phyloP scores from a whole-genome alignment of 2,113 vertebrate genomes.

The Ictalurus furcatus region DNA sequence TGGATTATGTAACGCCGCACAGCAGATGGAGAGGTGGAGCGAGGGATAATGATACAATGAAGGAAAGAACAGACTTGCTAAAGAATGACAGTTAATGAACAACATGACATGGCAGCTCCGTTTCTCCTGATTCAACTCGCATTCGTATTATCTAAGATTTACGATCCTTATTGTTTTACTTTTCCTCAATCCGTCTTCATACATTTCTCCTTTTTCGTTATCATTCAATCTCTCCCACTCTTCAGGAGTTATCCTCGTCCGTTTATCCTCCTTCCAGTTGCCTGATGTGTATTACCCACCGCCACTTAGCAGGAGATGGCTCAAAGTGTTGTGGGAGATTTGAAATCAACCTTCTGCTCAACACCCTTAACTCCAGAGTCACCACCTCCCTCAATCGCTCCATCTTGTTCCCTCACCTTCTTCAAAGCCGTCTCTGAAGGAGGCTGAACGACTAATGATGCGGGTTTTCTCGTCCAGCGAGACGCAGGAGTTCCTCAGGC shows the following conservation, averaged over 20 bases:
- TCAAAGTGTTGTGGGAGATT: background rate
- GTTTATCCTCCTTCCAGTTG: background rate
- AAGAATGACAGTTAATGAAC: background rate
- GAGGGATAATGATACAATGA: slow-evolving; percentile 12
- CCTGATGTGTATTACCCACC: background rate
- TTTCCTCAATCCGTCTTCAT: background rate
- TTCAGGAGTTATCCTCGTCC: background rate
- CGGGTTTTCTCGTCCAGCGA: slow-evolving; percentile 94
- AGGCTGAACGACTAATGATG: slow-evolving; percentile 95
- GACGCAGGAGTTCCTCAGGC: slow-evolving; percentile 95
- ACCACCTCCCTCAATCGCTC: background rate
- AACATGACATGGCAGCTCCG: background rate
- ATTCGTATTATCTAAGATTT: too few relatives aligned
- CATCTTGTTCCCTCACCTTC: slow-evolving; percentile 82
- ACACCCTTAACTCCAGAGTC: background rate
- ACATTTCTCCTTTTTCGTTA: background rate
- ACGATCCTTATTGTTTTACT: background rate
- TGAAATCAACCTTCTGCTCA: background rate
- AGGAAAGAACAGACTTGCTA: slow-evolving; percentile 21
- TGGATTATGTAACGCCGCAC: background rate
- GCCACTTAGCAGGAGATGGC: background rate
- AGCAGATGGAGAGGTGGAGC: slow-evolving; percentile 5
- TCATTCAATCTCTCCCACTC: background rate
- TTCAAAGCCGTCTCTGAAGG: slow-evolving; percentile 97
- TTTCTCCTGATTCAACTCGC: background rate